Evolutionary conservation across 1,140 invertebrate species (phyloP), one percentile per base, ranked within the genome.

Genomic region (Tetragonula clypearis): DNA sequence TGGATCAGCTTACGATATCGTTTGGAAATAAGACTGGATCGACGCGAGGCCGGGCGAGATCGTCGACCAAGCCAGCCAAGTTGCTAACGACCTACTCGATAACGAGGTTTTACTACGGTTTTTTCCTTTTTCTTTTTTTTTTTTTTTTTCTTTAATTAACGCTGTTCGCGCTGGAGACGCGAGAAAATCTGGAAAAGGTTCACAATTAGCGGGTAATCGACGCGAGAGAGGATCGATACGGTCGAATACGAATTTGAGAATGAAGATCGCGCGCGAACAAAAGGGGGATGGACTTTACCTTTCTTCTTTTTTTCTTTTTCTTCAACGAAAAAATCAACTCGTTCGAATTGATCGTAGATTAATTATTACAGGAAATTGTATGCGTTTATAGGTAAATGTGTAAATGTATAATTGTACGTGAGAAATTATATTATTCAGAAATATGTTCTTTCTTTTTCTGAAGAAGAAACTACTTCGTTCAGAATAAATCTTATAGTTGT

Each of bases 31-130:
- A 87, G 85, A 80, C 58, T 35, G 56, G 41, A 23, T 26, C 26
- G 5, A 12, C 9, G 66, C 49, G 9, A 49, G 26, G 9, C 19
- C 35, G 62, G 62, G 15, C 79, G 62, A 30, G 58, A 66, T 14
- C 69, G 68, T 78, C 66, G 87, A 73, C 73, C 41, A 88, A 30
- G 73, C 62, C 69, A 73, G 86, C 79, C 76, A 85, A 87, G 75
- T 86, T 87, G 78, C 82, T 86, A 90, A 88, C 74, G 86, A 90
- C 82, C 91, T 83, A 84, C 83, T 85, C 86, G 72, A 81, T 91
- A 91, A 91, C 87, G 90, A 91, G 88, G 76, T 91, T 30, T 90
- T 81, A 71, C 86, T 87, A 88, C 41, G 41, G 41, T 49, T 49
- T 49, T 49, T 49, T 8, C 0, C 6, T 8, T 41, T 6, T 5